Conservation (phyloP, 2,113 vertebrate genomes). For the Gorsachius goisagi region DNA sequence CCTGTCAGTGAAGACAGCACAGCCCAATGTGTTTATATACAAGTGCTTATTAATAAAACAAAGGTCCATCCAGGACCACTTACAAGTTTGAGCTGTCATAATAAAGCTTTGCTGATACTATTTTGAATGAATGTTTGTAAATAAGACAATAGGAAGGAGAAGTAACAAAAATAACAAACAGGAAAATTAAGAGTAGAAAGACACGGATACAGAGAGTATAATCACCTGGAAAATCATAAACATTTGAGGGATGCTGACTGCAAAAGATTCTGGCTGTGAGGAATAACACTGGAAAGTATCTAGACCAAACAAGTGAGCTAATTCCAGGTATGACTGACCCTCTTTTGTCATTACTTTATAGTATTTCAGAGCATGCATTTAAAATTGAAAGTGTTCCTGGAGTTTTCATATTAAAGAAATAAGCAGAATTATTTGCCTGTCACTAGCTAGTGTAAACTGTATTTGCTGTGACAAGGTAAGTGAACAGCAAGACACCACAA, state of each 20-base stretch:
- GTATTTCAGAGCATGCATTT: not conserved
- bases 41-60: not conserved
- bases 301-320: not conserved
- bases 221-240: not conserved
- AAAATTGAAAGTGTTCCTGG: not conserved
- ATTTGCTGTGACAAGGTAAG: not conserved
- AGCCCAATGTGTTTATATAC: not conserved
- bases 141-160: not conserved
- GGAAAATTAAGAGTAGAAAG: not conserved
- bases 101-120: not conserved
- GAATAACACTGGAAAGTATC: not conserved
- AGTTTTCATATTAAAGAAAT: not conserved
- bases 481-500: not conserved
- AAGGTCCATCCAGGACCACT: not conserved
- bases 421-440: not conserved
- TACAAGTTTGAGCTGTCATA: not conserved
- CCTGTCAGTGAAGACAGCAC: not conserved
- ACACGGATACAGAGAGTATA: not conserved
- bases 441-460: not conserved
- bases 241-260: not conserved
- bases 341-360: not conserved
- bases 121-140: not conserved
- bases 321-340: not conserved
- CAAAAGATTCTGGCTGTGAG: not conserved
- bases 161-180: not conserved